A percentile compares a stretch with the other conserved stretches of the same genome.
Evolutionary conservation across 2,888 invertebrate genomes (phyloP).

Genomic region (Nasonovia ribisnigri): DNA sequence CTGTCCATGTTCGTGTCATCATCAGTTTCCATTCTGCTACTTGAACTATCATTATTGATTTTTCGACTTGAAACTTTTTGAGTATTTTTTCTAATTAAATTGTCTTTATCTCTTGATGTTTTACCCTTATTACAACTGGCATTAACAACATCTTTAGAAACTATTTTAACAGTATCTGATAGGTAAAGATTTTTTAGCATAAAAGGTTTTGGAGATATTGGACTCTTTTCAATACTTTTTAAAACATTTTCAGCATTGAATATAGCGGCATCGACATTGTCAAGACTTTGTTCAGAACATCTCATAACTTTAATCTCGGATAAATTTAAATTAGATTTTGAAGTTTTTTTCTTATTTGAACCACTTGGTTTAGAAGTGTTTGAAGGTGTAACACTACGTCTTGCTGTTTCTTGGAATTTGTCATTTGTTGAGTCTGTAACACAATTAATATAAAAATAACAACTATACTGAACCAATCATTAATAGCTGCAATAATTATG

Average conservation of each 20-base stretch:
- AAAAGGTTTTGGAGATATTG: neutral
- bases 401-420: neutral
- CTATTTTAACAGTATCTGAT: neutral
- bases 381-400: neutral
- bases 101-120: neutral
- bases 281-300: constrained; percentile 6
- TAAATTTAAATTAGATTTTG: neutral
- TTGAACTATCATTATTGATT: too few species aligned
- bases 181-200: neutral
- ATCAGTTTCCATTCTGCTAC: neutral
- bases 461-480: neutral
- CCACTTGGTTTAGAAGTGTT: neutral
- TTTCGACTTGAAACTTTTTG: neutral
- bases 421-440: constrained; percentile 32
- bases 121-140: neutral
- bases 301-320: neutral
- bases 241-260: neutral
- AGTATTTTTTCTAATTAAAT: neutral
- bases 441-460: constrained; percentile 28
- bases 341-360: constrained; percentile 10
- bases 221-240: neutral
- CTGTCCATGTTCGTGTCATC: too few species aligned
- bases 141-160: neutral
- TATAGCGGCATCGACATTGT: constrained; percentile 29
- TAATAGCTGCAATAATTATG: neutral